Evolutionary conservation across 2,888 invertebrate genomes (phyloP).

Genomic region (Plebejus anna): DNA sequence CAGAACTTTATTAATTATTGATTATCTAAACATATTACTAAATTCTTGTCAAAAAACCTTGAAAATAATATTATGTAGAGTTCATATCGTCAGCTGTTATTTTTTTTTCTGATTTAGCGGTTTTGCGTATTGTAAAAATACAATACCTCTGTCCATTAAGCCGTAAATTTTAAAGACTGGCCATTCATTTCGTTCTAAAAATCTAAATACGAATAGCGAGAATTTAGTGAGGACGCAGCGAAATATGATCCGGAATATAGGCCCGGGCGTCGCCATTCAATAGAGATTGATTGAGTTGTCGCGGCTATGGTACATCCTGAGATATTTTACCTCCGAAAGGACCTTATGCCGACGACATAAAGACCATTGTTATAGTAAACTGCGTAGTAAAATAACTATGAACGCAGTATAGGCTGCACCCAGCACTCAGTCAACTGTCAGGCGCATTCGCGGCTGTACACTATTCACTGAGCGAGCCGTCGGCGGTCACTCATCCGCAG

Average conservation of each 20-base stretch:
- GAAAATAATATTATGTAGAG: no score
- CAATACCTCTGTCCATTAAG: background rate
- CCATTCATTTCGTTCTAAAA: constrained; percentile 6
- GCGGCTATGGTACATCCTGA: constrained; percentile 37
- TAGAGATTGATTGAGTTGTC: constrained; percentile 54
- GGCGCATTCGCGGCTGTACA: constrained; percentile 54
- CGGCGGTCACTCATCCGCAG: constrained; percentile 55
- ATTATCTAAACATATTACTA: no score
- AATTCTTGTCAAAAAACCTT: no score
- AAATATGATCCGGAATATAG: constrained; percentile 31
- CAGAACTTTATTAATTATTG: no score
- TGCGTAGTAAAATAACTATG: background rate
- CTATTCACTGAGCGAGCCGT: constrained; percentile 51
- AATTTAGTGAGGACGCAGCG: constrained; percentile 5
- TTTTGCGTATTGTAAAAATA: no score
- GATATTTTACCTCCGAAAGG: background rate
- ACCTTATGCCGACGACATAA: background rate
- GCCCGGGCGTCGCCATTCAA: constrained; percentile 41
- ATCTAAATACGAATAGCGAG: constrained; percentile 7
- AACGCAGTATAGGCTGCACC: constrained; percentile 48
- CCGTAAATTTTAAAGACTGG: background rate
- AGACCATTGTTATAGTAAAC: background rate
- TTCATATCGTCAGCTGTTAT: no score
- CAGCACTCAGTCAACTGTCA: constrained; percentile 65
- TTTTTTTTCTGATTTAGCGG: no score